Conservation (phyloP, 23 tunicate genomes). For the Diplosoma virens region DNA sequence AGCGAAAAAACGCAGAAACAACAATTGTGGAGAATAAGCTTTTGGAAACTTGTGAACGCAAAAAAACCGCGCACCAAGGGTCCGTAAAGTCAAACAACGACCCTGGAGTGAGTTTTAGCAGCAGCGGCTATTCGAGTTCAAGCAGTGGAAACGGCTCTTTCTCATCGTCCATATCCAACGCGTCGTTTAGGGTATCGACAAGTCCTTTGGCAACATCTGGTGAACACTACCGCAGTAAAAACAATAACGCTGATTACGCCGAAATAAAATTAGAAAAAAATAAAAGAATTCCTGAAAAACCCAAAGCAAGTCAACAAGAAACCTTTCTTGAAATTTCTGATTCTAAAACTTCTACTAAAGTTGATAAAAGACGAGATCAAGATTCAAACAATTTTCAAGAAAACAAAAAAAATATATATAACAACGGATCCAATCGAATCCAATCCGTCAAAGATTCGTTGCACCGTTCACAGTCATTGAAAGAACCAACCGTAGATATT, state of each 20-base stretch:
- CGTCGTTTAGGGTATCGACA: conserved; percentile 41
- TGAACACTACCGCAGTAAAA: conserved; percentile 6
- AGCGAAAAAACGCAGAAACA: not conserved
- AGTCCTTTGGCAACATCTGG: conserved; percentile 52
- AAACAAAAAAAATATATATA: no score
- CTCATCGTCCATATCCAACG: conserved; percentile 76
- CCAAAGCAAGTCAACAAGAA: no score
- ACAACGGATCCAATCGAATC: no score
- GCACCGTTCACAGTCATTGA: no score
- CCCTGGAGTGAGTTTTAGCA: conserved; percentile 45
- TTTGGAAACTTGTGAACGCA: not conserved
- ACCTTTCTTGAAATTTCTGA: no score
- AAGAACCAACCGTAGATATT: no score
- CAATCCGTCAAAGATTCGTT: no score
- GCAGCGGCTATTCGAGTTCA: conserved; percentile 83
- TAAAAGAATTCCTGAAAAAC: no score
- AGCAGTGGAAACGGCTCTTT: conserved; percentile 59
- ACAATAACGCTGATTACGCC: not conserved
- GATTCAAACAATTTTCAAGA: no score
- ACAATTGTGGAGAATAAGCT: conserved; percentile 1
- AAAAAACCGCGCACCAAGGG: not conserved
- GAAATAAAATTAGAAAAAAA: not conserved
- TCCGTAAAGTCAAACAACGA: conserved; percentile 13
- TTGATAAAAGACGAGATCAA: no score
- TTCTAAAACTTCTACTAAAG: no score